These are phyloP conservation scores for Progne subis DNA, from an alignment of 2,113 vertebrate species.

Conservation along the genomic window DNA sequence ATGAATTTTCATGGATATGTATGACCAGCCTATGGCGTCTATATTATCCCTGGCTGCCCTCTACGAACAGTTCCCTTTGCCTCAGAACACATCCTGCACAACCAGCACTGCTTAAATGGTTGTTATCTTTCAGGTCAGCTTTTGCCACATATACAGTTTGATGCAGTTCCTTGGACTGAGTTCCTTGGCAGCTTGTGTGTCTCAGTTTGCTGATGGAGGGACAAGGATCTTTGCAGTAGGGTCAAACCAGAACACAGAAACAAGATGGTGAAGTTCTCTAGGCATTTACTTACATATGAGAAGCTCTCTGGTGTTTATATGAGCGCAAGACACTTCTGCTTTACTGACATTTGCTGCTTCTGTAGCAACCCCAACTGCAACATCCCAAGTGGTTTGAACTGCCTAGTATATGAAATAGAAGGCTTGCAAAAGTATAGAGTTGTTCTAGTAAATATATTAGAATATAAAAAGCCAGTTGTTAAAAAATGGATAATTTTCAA, in stretches of 20 bases:
- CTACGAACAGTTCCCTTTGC: not conserved
- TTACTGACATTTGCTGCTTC: not conserved
- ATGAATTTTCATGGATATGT: not conserved
- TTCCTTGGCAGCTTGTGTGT: not conserved
- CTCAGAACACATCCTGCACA: not conserved
- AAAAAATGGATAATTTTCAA: not conserved
- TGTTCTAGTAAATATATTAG: not conserved
- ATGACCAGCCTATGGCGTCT: not conserved
- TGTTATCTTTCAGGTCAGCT: not conserved
- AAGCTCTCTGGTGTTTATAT: not conserved
- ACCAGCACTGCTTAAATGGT: not conserved
- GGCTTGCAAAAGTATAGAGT: not conserved
- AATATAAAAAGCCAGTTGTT: not conserved
- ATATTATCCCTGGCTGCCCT: not conserved
- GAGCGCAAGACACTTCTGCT: not conserved
- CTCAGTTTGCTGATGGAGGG: not conserved
- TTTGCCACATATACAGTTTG: not conserved
- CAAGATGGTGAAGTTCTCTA: not conserved
- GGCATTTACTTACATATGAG: not conserved
- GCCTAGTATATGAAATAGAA: not conserved
- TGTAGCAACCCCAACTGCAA: not conserved
- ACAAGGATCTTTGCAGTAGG: not conserved
- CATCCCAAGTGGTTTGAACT: not conserved
- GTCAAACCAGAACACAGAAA: not conserved
- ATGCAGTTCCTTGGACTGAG: not conserved